Conservation (phyloP, 2,888 invertebrate species). For the Monoplex corrugatus region DNA sequence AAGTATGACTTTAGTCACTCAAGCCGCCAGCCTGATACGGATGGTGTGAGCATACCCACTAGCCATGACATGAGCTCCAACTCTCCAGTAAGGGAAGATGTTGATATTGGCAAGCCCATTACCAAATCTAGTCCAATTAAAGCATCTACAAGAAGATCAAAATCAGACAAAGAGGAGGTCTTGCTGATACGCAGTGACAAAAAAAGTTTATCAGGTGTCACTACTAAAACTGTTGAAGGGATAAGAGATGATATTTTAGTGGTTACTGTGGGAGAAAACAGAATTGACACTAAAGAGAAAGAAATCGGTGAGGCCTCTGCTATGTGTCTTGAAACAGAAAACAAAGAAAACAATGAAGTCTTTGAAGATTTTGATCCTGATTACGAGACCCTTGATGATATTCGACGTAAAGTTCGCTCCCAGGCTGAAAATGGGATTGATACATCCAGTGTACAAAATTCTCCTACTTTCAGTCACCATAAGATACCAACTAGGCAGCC, state of each 20-base stretch:
- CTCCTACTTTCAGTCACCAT: too few relatives aligned
- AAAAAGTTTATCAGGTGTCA: slow-evolving; percentile 38
- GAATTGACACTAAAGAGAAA: slow-evolving; percentile 34
- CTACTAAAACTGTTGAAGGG: not conserved
- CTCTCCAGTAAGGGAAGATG: slow-evolving; percentile 42
- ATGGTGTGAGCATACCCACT: slow-evolving; percentile 38
- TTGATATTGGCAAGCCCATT: not conserved
- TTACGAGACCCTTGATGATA: slow-evolving; percentile 67
- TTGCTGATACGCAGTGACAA: slow-evolving; percentile 58
- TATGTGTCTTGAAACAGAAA: slow-evolving; percentile 45
- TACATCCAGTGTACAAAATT: not conserved
- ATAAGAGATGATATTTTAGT: slow-evolving; percentile 30
- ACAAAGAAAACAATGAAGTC: slow-evolving; percentile 47
- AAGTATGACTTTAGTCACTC: slow-evolving; percentile 58
- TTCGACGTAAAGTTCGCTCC: slow-evolving; percentile 58
- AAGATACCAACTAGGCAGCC: not conserved
- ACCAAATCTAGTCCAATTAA: slow-evolving; percentile 44
- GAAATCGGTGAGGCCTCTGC: not conserved
- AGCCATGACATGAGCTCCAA: slow-evolving; percentile 46
- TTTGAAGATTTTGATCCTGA: slow-evolving; percentile 64
- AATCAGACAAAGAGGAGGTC: slow-evolving; percentile 60
- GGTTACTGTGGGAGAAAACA: slow-evolving; percentile 37
- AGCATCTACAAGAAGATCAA: slow-evolving; percentile 49
- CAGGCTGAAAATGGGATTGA: not conserved
- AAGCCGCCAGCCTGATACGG: slow-evolving; percentile 34